Conservation (phyloP, 2,888 invertebrate species). For the Tipula vernalis region DNA sequence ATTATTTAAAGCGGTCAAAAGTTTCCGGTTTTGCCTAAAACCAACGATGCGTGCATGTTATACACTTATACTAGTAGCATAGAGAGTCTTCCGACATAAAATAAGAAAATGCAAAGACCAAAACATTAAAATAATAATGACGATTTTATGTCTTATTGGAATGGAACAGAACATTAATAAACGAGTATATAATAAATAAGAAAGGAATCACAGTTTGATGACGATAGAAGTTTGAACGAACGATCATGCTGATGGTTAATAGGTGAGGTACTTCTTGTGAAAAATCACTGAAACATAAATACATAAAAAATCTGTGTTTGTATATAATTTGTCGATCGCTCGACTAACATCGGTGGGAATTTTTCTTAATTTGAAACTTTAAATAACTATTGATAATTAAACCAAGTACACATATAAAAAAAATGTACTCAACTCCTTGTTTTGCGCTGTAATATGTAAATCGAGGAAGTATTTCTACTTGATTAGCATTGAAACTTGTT, state of each 20-base stretch:
- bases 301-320: neutral
- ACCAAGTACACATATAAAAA: neutral
- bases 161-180: neutral
- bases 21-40: neutral
- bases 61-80: neutral
- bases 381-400: neutral
- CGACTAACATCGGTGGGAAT: neutral
- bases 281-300: neutral
- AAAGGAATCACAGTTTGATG: neutral
- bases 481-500: neutral
- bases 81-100: neutral
- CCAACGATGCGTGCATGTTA: neutral
- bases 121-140: neutral
- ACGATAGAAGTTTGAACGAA: neutral
- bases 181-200: neutral
- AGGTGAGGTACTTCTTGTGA: neutral
- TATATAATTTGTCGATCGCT: neutral
- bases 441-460: neutral
- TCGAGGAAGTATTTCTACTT: neutral
- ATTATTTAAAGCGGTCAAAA: neutral
- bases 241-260: neutral
- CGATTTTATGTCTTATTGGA: neutral
- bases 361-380: neutral
- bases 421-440: neutral
- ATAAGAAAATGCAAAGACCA: neutral